A percentile compares a stretch with the other conserved stretches of the same genome.
phyloP scores from a whole-genome alignment of 2,113 vertebrate species.

The Aegithalos caudatus region DNA sequence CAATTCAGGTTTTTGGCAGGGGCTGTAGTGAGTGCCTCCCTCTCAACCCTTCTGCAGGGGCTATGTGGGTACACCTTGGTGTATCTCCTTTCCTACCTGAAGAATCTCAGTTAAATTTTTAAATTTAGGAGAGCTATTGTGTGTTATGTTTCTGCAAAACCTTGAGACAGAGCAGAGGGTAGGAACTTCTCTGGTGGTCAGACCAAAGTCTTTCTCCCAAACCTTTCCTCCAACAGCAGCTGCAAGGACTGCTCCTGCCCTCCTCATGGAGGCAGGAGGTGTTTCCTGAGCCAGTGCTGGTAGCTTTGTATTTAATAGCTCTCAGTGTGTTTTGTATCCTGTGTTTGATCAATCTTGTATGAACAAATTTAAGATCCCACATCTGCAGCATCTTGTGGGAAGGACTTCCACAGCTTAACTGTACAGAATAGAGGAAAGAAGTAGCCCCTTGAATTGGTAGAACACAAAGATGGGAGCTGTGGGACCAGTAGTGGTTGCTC shows the following conservation, averaged over 20 bases:
- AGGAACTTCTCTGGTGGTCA: not conserved
- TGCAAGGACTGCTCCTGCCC: not conserved
- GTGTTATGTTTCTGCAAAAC: not conserved
- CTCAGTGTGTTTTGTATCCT: not conserved
- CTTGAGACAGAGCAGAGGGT: not conserved
- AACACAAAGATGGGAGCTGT: not conserved
- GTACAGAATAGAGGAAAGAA: not conserved
- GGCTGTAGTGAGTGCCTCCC: not conserved
- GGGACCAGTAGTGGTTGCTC: not conserved
- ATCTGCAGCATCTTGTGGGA: not conserved
- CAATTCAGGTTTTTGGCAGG: not conserved
- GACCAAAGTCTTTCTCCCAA: not conserved
- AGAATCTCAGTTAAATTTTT: not conserved
- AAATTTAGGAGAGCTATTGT: not conserved
- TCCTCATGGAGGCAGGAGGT: not conserved
- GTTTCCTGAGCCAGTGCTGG: not conserved
- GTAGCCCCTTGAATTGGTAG: not conserved
- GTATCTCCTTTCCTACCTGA: not conserved
- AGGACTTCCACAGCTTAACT: not conserved
- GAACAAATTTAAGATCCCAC: not conserved
- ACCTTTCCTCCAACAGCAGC: not conserved
- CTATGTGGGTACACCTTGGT: no score
- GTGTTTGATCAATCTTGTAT: rapidly evolving
- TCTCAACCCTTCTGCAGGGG: not conserved
- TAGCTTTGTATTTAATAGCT: not conserved